phyloP scores from a whole-genome alignment of 1,140 invertebrate species.

The Pemphigus obesinymphae region DNA sequence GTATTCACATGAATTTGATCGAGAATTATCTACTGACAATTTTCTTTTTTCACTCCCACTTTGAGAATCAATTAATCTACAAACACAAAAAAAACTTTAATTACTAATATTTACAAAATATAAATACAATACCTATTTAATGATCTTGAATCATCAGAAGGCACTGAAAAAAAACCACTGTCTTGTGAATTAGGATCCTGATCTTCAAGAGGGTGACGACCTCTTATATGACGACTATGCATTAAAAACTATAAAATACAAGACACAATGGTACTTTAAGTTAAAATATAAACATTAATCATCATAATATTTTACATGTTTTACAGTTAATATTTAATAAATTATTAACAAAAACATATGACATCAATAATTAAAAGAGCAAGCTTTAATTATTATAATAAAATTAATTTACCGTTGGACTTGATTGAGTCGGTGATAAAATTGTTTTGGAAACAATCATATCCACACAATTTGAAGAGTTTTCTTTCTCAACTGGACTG shows the following conservation, averaged over 20 bases:
- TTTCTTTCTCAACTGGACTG: slow-evolving; percentile 35
- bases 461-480: slow-evolving; percentile 18
- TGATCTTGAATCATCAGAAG: slow-evolving; percentile 45
- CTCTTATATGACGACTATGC: slow-evolving; percentile 2
- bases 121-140: background rate
- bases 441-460: background rate
- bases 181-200: slow-evolving; percentile 58
- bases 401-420: slow-evolving; percentile 31
- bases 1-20: background rate
- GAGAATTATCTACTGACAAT: background rate
- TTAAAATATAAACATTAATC: background rate
- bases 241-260: slow-evolving; percentile 26
- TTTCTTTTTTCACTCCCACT: background rate
- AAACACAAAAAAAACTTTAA: background rate
- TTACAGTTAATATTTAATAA: background rate
- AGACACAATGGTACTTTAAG: background rate
- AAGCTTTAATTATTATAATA: background rate
- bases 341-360: background rate
- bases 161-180: slow-evolving; percentile 54
- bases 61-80: slow-evolving; percentile 7
- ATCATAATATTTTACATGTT: background rate
- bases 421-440: slow-evolving; percentile 10
- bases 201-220: slow-evolving; percentile 46
- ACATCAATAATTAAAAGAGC: too few relatives aligned
- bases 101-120: background rate